Conservation (phyloP, 2,113 vertebrate species). For the Psephotus haematonotus region DNA sequence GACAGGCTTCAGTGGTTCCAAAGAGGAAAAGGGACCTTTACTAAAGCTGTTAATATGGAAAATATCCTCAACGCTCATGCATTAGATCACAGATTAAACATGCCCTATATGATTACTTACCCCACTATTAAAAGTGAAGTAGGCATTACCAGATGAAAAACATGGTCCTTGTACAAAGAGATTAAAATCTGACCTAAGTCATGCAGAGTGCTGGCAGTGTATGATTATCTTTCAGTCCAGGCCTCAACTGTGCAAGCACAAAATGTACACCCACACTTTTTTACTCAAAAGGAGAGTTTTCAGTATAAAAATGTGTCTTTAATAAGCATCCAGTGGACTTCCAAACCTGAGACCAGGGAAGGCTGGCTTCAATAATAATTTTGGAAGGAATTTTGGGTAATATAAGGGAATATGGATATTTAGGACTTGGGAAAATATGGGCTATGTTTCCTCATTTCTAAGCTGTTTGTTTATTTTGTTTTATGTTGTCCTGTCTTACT, state of each 20-base stretch:
- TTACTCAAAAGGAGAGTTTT: not conserved
- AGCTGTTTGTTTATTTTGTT: not conserved
- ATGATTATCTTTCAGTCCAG: not conserved
- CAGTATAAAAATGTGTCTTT: not conserved
- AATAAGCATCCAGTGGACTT: not conserved
- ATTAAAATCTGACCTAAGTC: conserved; percentile 36
- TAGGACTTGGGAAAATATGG: not conserved
- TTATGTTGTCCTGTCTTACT: not conserved
- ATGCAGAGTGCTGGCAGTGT: not conserved
- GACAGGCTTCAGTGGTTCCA: not conserved
- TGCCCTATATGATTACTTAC: not conserved
- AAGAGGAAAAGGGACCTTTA: not conserved
- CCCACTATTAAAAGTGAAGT: not conserved
- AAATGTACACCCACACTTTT: not conserved
- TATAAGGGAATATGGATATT: not conserved
- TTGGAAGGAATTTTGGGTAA: not conserved
- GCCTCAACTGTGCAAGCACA: not conserved
- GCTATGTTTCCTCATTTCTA: not conserved
- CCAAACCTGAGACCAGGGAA: not conserved
- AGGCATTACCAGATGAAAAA: not conserved
- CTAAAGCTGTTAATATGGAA: not conserved
- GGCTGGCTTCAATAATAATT: not conserved
- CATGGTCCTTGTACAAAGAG: not conserved
- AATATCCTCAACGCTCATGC: not conserved
- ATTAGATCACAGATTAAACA: conserved; percentile 32